Base-by-base conservation (phyloP, 2,113 vertebrate species). In the Cyphomyrus discorhynchus region DNA sequence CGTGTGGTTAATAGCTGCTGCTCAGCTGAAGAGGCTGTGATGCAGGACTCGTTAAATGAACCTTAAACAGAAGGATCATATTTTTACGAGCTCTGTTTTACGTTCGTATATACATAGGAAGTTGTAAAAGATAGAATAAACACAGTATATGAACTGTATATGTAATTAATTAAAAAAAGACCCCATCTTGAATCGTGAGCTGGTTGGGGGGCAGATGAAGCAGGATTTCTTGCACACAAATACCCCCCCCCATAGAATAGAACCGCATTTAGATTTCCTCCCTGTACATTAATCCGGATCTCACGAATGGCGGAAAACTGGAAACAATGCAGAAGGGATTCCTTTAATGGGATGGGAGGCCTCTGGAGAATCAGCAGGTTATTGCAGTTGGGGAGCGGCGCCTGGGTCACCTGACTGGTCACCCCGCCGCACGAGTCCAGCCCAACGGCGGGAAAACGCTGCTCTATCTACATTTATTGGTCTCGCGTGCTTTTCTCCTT, bases 51-150 rank as follows among this genome's bases (percentile, higher is more conserved):
- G 74, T 91, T 86, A 91, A 91, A 53, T 35, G 45, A 47, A 21
- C 82, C 74, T 80, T 53, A 49, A 77, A 87, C 66, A 74, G 86
- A 90, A 74, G 86, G 90, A 53, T 91, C 91, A 87, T 88, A 91
- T 91, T 91, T 91, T 87, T 80, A 86, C 66, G 89, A 45, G 56
- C 52, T 58, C 87, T 89, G 86, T 50, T 88, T 39, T 70, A 42
- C 77, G 74, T 86, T 89, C 84, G 42, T 89, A 89, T 66, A 74
- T 80, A 50, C 91, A 92, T 90, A 90, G 90, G 90, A 92, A 91
- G 89, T 77, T 90, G 89, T 92, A 90, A 91, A 89, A 84, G 70
- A 56, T 24, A 77, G 66, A 53, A 90, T 74, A 90, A 86, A 86
- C 58, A 90, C n/a, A n/a, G 58, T 39, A 46, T 21, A 90, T 90